phyloP scores from a whole-genome alignment of 2,888 invertebrate species.

The Serripes groenlandicus region DNA sequence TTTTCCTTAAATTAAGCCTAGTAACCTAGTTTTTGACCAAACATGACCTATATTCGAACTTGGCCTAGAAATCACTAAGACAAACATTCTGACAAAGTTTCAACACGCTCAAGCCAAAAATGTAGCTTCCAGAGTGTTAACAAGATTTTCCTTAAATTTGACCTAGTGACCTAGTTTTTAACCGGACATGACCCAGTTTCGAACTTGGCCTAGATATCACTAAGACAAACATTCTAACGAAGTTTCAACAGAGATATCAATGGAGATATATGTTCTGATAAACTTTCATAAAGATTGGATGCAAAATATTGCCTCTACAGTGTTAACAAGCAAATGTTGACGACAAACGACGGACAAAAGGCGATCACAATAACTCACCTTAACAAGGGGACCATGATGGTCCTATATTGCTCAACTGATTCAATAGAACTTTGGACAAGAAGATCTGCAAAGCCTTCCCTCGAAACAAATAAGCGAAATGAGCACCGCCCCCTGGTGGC shows the following conservation, averaged over 20 bases:
- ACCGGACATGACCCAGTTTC: background rate
- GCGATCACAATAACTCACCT: too few relatives aligned
- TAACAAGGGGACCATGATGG: too few relatives aligned
- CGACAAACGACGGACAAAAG: too few relatives aligned
- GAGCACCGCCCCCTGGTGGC: too few relatives aligned
- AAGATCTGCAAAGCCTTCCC: too few relatives aligned
- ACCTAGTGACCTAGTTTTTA: background rate
- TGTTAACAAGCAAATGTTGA: background rate
- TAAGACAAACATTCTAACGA: background rate
- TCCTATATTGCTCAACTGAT: too few relatives aligned
- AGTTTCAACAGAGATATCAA: background rate
- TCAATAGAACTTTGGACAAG: too few relatives aligned
- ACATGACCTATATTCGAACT: background rate
- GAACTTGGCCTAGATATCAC: background rate
- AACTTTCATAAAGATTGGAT: background rate
- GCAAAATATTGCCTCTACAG: background rate
- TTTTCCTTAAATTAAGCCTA: background rate
- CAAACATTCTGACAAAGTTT: background rate
- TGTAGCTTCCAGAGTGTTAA: background rate
- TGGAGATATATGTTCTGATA: background rate
- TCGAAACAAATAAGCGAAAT: too few relatives aligned
- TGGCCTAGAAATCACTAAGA: background rate
- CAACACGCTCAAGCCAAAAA: background rate
- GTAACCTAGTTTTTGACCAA: background rate
- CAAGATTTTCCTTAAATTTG: background rate